Conservation (phyloP, 1,140 invertebrate genomes). For the Thalassaphorura encarpata region DNA sequence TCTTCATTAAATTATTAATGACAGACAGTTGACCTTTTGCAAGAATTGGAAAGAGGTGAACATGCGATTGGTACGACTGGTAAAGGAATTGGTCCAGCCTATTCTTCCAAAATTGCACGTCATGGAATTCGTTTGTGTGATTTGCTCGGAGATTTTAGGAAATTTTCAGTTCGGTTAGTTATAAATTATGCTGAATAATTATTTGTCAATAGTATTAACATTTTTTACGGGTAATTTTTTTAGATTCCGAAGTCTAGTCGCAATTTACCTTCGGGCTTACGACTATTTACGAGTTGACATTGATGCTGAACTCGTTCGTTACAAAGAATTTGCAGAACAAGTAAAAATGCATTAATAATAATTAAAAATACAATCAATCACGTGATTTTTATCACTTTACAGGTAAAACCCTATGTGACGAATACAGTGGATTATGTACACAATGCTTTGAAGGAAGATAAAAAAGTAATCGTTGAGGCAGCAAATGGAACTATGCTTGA, state of each 20-base stretch:
- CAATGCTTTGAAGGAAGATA: constrained; percentile 47
- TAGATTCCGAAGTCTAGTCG: constrained; percentile 71
- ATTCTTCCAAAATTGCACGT: constrained; percentile 90
- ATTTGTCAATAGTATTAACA: no score
- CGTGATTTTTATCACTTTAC: not conserved
- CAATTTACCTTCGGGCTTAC: constrained; percentile 76
- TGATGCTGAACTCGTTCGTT: constrained; percentile 66
- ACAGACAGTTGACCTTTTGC: constrained; percentile 82
- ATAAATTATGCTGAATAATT: no score
- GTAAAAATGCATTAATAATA: constrained; percentile 9
- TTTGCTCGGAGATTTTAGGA: constrained; percentile 87
- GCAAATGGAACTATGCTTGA: constrained; percentile 95
- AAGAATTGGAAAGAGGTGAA: constrained; percentile 71
- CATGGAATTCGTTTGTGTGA: constrained; percentile 89
- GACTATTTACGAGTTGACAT: constrained; percentile 74
- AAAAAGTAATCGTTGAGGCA: constrained; percentile 76
- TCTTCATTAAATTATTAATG: no score
- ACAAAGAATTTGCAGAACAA: constrained; percentile 64
- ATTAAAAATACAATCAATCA: no score
- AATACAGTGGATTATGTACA: constrained; percentile 89
- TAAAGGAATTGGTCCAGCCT: constrained; percentile 94
- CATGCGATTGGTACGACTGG: constrained; percentile 96
- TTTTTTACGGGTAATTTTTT: no score
- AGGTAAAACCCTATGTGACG: constrained; percentile 68
- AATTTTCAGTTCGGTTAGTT: no score